phyloP scores from a whole-genome alignment of 2,113 vertebrate genomes.

The Chlorodrepanis virens region DNA sequence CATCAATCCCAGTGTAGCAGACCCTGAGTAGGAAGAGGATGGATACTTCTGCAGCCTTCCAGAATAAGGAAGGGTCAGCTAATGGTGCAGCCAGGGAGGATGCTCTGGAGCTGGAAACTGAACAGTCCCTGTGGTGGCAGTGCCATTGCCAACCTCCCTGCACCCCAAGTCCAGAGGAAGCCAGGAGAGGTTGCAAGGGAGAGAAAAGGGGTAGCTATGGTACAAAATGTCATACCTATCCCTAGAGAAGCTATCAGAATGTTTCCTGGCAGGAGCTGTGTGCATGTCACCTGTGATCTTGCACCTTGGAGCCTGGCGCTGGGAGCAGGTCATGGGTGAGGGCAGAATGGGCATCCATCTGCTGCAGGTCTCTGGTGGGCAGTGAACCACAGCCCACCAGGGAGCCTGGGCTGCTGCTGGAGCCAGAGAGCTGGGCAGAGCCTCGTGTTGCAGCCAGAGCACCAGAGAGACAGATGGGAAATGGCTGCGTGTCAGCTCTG shows the following conservation, averaged over 20 bases:
- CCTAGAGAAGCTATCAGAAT: background rate
- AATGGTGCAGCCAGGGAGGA: background rate
- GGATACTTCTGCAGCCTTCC: background rate
- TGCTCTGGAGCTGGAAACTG: background rate
- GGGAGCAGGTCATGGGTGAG: background rate
- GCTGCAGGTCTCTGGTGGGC: background rate
- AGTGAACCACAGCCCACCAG: rapidly evolving
- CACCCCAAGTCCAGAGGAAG: background rate
- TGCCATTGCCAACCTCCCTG: background rate
- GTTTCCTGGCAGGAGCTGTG: background rate
- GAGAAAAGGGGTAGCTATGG: background rate
- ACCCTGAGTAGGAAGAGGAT: background rate
- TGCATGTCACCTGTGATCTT: background rate
- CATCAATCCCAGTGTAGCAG: background rate
- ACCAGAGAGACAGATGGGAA: background rate
- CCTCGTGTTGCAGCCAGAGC: background rate
- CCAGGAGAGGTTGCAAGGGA: background rate
- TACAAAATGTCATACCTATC: background rate
- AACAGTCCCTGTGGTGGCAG: background rate
- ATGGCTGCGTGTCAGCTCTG: background rate
- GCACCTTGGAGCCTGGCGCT: background rate
- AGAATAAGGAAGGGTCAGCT: background rate
- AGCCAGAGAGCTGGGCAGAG: background rate
- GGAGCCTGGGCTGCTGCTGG: background rate
- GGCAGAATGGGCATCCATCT: background rate